Percentiles rank a stretch among this genome's conserved stretches.
These are phyloP conservation scores for Dendrocincla tyrannina DNA, from an alignment of 2,797 vertebrate species.

Conservation along the genomic window DNA sequence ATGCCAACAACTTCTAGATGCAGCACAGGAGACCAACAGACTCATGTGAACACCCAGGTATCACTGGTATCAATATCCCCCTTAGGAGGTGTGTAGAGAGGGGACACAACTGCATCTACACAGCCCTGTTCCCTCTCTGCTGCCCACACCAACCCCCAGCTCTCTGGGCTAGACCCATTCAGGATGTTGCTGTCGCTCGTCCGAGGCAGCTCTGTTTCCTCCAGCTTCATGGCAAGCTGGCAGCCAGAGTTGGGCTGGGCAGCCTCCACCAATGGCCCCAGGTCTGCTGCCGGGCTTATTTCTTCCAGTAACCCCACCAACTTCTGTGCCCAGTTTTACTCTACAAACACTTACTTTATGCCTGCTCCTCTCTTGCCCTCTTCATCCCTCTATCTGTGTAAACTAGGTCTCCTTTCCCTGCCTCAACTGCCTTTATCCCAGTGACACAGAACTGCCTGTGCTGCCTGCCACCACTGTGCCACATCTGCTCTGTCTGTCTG, in stretches of 20 bases:
- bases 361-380: background rate
- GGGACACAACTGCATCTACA: fast-evolving
- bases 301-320: background rate
- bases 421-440: fast-evolving
- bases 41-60: background rate
- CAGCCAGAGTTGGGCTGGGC: background rate
- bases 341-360: background rate
- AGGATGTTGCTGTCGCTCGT: fast-evolving
- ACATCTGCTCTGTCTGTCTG: background rate
- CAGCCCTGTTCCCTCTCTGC: background rate
- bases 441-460: fast-evolving
- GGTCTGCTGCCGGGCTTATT: background rate
- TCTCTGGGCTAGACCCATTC: background rate
- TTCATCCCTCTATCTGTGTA: fast-evolving
- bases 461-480: fast-evolving
- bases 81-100: fast-evolving
- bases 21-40: background rate
- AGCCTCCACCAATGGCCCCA: fast-evolving
- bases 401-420: background rate
- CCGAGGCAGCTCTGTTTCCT: background rate
- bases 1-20: background rate
- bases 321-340: background rate
- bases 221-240: fast-evolving
- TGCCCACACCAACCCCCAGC: background rate
- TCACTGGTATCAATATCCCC: background rate